These are phyloP conservation scores for Amphibalanus amphitrite DNA, from an alignment of 1,140 invertebrate species.

Conservation along the genomic window DNA sequence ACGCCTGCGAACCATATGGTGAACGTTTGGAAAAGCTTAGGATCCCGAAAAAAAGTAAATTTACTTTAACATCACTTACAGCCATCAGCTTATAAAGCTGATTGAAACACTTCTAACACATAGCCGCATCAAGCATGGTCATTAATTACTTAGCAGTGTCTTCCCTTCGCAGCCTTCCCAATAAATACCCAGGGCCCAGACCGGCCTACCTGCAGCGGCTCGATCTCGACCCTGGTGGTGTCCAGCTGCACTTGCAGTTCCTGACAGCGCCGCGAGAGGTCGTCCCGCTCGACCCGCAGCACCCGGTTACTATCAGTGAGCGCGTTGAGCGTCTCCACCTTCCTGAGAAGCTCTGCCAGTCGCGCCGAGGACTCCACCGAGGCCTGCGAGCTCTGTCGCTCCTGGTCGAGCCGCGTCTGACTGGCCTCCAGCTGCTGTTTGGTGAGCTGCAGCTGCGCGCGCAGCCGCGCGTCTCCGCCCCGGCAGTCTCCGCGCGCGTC, in stretches of 20 bases:
- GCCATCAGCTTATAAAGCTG: too few relatives aligned
- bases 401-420: slow-evolving; percentile 39
- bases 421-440: slow-evolving; percentile 31
- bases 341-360: slow-evolving; percentile 65
- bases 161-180: too few relatives aligned
- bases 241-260: slow-evolving; percentile 37
- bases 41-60: too few relatives aligned
- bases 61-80: too few relatives aligned
- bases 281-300: slow-evolving; percentile 66
- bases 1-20: too few relatives aligned
- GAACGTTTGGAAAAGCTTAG: too few relatives aligned
- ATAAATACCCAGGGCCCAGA: too few relatives aligned
- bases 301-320: slow-evolving; percentile 80
- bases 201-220: slow-evolving; percentile 56
- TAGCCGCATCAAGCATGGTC: too few relatives aligned
- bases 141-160: too few relatives aligned
- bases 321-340: slow-evolving; percentile 71
- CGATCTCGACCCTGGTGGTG: slow-evolving; percentile 39
- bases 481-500: slow-evolving; percentile 60
- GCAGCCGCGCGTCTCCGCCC: slow-evolving; percentile 57
- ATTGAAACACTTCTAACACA: too few relatives aligned
- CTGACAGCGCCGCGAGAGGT: slow-evolving; percentile 27
- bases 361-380: slow-evolving; percentile 19
- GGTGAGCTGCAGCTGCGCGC: slow-evolving; percentile 51
- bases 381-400: slow-evolving; percentile 46